A percentile compares a stretch with the other conserved stretches of the same genome.
Evolutionary conservation across 1,140 invertebrate genomes (phyloP).

Genomic region (Drosophila bifasciata): DNA sequence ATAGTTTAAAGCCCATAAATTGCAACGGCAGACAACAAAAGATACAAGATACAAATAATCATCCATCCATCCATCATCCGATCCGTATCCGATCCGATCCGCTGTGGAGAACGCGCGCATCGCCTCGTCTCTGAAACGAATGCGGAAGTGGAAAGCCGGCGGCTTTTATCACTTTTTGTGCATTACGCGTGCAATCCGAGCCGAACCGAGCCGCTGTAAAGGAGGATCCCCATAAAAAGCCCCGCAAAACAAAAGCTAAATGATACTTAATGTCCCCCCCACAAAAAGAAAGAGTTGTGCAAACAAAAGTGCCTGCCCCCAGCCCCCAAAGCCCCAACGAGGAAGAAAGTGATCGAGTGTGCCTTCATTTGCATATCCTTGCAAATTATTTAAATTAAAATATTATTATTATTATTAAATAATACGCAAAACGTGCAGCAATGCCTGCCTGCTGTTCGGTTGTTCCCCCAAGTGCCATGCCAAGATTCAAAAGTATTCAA

Average conservation of each 20-base stretch:
- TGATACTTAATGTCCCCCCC: slow-evolving; percentile 30
- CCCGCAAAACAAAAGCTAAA: slow-evolving; percentile 30
- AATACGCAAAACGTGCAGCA: slow-evolving; percentile 42
- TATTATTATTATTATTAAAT: slow-evolving; percentile 34
- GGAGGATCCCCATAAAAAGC: slow-evolving; percentile 34
- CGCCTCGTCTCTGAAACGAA: slow-evolving; percentile 35
- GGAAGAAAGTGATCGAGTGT: slow-evolving; percentile 40
- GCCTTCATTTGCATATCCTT: slow-evolving; percentile 74
- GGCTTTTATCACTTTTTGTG: slow-evolving; percentile 46
- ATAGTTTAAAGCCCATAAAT: slow-evolving; percentile 17
- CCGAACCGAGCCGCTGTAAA: slow-evolving; percentile 29
- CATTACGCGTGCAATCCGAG: neutral
- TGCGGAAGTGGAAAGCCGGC: slow-evolving; percentile 73
- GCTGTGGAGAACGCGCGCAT: slow-evolving; percentile 4
- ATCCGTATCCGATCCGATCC: too few species aligned
- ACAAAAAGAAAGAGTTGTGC: slow-evolving; percentile 30
- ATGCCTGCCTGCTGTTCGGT: slow-evolving; percentile 12
- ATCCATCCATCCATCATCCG: too few species aligned
- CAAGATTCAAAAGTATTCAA: slow-evolving; percentile 43
- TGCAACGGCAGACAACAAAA: slow-evolving; percentile 18
- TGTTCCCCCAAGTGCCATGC: slow-evolving; percentile 39
- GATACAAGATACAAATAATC: slow-evolving; percentile 18
- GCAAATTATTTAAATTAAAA: slow-evolving; percentile 56
- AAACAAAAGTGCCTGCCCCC: slow-evolving; percentile 30
- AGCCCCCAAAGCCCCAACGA: neutral